Conservation (phyloP, 2,113 vertebrate species). For the Silurus glanis region DNA sequence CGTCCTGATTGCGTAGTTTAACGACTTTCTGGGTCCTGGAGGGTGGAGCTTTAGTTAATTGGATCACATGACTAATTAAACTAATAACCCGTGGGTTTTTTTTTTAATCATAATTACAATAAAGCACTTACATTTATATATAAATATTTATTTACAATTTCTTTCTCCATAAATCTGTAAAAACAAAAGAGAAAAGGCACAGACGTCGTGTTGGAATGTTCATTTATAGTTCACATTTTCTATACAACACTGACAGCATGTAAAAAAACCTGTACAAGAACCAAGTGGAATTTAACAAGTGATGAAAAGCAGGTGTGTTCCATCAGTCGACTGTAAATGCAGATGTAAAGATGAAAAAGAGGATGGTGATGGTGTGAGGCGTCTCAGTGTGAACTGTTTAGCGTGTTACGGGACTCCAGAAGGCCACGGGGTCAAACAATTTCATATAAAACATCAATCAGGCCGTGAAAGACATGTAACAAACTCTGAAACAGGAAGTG, state of each 20-base stretch:
- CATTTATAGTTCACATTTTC: conserved; percentile 35
- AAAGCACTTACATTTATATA: not conserved
- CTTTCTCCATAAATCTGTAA: not conserved
- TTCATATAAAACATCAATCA: not conserved
- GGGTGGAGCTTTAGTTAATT: too few species aligned
- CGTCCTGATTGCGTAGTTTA: too few species aligned
- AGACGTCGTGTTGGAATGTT: conserved; percentile 6
- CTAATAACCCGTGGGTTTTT: not conserved
- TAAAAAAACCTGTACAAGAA: conserved; percentile 52
- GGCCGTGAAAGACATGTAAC: not conserved
- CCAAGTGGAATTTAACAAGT: conserved; percentile 3
- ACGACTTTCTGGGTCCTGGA: too few species aligned
- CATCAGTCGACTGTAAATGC: not conserved
- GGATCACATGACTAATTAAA: too few species aligned
- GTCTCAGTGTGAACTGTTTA: not conserved
- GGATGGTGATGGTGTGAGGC: not conserved
- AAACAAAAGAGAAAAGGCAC: conserved; percentile 2
- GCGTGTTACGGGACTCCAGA: not conserved
- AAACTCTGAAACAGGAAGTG: not conserved
- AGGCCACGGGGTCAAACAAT: not conserved
- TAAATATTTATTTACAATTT: not conserved
- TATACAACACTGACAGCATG: conserved; percentile 28
- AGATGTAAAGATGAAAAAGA: not conserved
- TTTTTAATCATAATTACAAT: not conserved
- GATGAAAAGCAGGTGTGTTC: not conserved